phyloP scores from a whole-genome alignment of 2,113 vertebrate genomes.

The Pomatostomus ruficeps region DNA sequence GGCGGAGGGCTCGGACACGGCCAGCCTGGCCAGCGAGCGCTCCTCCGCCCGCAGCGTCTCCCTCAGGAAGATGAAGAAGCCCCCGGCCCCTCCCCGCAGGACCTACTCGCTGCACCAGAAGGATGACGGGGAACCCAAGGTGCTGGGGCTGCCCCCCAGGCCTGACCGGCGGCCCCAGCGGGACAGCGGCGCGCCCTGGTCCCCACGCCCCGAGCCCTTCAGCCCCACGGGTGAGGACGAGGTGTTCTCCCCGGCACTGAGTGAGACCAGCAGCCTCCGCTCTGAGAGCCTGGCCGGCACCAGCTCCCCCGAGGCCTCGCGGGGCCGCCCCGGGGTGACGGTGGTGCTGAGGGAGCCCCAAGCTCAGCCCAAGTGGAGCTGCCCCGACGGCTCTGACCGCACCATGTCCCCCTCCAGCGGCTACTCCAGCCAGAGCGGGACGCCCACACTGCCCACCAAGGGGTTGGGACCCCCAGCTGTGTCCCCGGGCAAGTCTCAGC shows the following conservation, averaged over 20 bases:
- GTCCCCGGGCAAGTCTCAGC: constrained; percentile 78
- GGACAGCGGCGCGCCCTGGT: neutral
- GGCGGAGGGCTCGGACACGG: constrained; percentile 60
- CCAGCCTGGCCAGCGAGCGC: constrained; percentile 72
- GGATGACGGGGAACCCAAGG: constrained; percentile 58
- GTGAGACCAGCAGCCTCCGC: constrained; percentile 49
- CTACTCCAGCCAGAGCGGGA: constrained; percentile 95
- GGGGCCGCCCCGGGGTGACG: constrained; percentile 23
- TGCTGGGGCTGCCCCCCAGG: constrained; percentile 71
- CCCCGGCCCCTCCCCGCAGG: constrained; percentile 80
- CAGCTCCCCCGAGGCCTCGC: constrained; percentile 24
- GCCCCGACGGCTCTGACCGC: constrained; percentile 77
- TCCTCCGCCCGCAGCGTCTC: constrained; percentile 80
- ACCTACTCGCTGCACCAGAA: constrained; percentile 85
- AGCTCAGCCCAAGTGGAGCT: constrained; percentile 58
- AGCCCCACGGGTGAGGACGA: constrained; percentile 30
- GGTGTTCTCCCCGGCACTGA: constrained; percentile 26
- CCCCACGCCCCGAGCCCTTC: neutral
- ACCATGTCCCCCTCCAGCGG: constrained; percentile 97
- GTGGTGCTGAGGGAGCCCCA: constrained; percentile 8
- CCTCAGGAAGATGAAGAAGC: constrained; percentile 86
- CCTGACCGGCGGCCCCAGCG: constrained; percentile 52
- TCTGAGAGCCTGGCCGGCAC: neutral
- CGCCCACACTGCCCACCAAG: constrained; percentile 85
- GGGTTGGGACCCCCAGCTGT: constrained; percentile 67